Percentiles rank a stretch among this genome's conserved stretches.
These are phyloP conservation scores for Chelonus formosanus DNA, from an alignment of 2,888 invertebrate genomes.

Conservation along the genomic window DNA sequence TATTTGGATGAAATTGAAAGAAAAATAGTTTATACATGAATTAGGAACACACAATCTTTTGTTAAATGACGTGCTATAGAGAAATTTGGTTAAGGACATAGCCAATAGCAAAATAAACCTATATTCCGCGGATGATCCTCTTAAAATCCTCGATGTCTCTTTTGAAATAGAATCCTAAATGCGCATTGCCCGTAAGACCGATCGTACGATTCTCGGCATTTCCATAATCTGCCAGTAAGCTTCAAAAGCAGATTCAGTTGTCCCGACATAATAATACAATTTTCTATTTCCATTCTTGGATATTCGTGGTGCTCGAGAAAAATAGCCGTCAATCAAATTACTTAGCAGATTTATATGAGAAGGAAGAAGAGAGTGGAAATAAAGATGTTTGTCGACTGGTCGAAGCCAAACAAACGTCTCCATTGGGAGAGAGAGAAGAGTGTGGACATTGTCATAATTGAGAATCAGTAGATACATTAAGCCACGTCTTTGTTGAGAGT, in stretches of 20 bases:
- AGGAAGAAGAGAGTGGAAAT: background rate
- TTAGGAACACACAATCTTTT: background rate
- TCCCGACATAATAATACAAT: constrained; percentile 40
- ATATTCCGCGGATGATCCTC: constrained; percentile 36
- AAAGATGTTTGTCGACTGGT: background rate
- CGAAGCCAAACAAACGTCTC: constrained; percentile 45
- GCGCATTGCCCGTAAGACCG: constrained; percentile 21
- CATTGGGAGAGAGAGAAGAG: constrained; percentile 22
- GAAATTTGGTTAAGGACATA: constrained; percentile 7
- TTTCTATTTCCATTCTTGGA: constrained; percentile 25
- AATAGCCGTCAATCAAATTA: constrained; percentile 48
- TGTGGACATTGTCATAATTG: constrained; percentile 49
- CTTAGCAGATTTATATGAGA: constrained; percentile 6
- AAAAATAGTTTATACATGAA: background rate
- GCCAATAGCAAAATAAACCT: constrained; percentile 33
- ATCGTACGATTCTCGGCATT: constrained; percentile 47
- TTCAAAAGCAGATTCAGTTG: constrained; percentile 35
- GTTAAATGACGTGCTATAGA: background rate
- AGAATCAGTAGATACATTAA: constrained; percentile 53
- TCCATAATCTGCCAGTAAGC: constrained; percentile 50
- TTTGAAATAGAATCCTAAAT: constrained; percentile 8
- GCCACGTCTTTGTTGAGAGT: constrained; percentile 8
- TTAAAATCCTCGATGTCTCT: constrained; percentile 28
- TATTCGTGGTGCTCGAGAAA: constrained; percentile 30
- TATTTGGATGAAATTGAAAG: background rate